Percentiles rank a stretch among this genome's conserved stretches.
Conservation (phyloP, 2,113 vertebrate genomes). For the Ophthalmolycus amberensis region DNA sequence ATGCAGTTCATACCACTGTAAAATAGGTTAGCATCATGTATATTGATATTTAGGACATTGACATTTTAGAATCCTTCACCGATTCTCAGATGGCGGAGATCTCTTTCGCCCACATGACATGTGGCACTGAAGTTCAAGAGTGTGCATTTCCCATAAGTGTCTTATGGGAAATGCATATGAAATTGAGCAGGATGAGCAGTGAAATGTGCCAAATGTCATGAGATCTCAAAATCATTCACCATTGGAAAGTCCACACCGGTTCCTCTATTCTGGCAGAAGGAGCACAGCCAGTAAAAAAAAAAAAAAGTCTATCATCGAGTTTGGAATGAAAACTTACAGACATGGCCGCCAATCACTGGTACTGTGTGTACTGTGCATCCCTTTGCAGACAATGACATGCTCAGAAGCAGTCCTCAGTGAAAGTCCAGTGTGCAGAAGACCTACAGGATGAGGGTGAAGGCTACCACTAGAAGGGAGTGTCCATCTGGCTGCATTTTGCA, state of each 20-base stretch:
- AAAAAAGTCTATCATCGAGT: background rate
- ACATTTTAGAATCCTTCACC: background rate
- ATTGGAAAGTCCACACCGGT: constrained; percentile 13
- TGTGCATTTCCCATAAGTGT: background rate
- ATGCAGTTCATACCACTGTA: constrained; percentile 10
- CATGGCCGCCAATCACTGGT: background rate
- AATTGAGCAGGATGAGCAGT: background rate
- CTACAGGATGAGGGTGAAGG: background rate
- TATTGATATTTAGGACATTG: background rate
- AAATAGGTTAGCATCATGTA: background rate
- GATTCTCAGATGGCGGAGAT: background rate
- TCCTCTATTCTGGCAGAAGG: background rate
- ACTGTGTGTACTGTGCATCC: background rate
- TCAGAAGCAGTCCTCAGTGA: background rate
- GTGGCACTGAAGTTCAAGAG: constrained; percentile 6
- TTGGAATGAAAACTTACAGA: constrained; percentile 25
- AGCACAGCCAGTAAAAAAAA: constrained; percentile 4
- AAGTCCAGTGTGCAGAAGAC: background rate
- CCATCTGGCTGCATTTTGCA: constrained; percentile 85
- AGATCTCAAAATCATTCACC: constrained; percentile 17
- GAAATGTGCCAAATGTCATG: constrained; percentile 13
- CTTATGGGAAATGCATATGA: constrained; percentile 21
- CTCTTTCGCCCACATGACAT: background rate
- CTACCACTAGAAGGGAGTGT: constrained; percentile 80
- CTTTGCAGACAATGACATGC: background rate